Conservation (phyloP, 2,888 invertebrate species). For the Pilophorus perplexus region DNA sequence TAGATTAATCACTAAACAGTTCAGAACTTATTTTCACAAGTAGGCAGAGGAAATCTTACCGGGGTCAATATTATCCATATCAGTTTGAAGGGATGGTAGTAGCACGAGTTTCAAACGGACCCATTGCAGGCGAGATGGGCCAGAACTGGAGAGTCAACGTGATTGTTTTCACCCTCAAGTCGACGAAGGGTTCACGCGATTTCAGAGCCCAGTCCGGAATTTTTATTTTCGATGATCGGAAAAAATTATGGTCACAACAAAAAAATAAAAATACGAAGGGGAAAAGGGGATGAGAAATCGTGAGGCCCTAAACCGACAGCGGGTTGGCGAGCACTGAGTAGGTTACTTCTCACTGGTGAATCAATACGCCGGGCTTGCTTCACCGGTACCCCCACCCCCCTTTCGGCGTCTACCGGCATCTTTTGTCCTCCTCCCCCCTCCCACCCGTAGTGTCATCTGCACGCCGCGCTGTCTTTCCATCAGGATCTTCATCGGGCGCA, state of each 20-base stretch:
- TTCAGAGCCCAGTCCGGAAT: too few species aligned
- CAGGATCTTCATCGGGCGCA: too few species aligned
- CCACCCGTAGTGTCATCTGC: background rate
- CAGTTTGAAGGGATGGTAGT: conserved; percentile 19
- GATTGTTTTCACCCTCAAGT: too few species aligned
- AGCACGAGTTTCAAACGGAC: background rate
- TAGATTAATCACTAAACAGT: too few species aligned
- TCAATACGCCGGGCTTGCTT: conserved; percentile 19
- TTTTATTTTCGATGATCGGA: too few species aligned
- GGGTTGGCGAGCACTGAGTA: conserved; percentile 28
- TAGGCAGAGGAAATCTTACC: conserved; percentile 15
- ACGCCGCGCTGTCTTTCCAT: too few species aligned
- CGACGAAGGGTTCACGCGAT: too few species aligned
- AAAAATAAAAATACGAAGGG: too few species aligned
- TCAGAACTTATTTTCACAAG: too few species aligned
- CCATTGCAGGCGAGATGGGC: background rate
- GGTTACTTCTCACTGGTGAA: conserved; percentile 15
- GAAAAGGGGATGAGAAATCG: too few species aligned
- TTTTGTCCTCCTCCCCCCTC: background rate
- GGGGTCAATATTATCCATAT: conserved; percentile 31
- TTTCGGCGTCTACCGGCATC: background rate
- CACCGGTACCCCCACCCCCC: background rate
- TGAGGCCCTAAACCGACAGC: conserved; percentile 11
- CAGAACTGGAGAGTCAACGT: background rate
- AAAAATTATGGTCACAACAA: too few species aligned